phyloP scores from a whole-genome alignment of 1,140 invertebrate species.

The Bombus waltoni region DNA sequence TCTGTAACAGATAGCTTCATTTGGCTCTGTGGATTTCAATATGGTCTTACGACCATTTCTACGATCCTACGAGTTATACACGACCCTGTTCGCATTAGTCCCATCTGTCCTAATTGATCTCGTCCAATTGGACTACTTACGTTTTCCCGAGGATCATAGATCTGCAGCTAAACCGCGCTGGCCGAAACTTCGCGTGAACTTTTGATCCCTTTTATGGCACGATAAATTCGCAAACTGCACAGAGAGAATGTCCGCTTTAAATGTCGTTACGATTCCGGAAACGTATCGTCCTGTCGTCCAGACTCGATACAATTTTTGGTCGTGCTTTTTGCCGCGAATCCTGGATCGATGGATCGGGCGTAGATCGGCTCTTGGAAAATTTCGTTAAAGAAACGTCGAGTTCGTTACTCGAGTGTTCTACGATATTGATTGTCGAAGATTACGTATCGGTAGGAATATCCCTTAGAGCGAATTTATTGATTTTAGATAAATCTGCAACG shows the following conservation, averaged over 20 bases:
- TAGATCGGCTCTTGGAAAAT: not conserved
- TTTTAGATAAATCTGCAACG: not conserved
- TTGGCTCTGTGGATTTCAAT: too few relatives aligned
- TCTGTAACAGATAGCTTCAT: too few relatives aligned
- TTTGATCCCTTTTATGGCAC: constrained; percentile 7
- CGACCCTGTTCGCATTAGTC: not conserved
- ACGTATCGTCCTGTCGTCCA: not conserved
- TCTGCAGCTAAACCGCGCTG: not conserved
- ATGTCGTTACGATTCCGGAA: not conserved
- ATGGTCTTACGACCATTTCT: too few relatives aligned
- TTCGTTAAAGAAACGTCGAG: not conserved
- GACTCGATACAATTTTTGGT: not conserved
- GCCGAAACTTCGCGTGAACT: not conserved
- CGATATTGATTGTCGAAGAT: not conserved
- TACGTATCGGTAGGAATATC: not conserved
- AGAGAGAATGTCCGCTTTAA: not conserved
- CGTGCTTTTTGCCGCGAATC: not conserved
- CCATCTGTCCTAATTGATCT: not conserved
- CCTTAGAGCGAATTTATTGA: not conserved
- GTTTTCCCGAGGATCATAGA: not conserved
- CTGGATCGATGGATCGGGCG: too few relatives aligned
- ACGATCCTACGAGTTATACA: not conserved
- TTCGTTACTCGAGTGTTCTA: not conserved
- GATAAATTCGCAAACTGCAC: not conserved
- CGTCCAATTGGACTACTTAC: not conserved